Base-by-base conservation (phyloP, 2,113 vertebrate genomes). In the Lasiurus borealis region DNA sequence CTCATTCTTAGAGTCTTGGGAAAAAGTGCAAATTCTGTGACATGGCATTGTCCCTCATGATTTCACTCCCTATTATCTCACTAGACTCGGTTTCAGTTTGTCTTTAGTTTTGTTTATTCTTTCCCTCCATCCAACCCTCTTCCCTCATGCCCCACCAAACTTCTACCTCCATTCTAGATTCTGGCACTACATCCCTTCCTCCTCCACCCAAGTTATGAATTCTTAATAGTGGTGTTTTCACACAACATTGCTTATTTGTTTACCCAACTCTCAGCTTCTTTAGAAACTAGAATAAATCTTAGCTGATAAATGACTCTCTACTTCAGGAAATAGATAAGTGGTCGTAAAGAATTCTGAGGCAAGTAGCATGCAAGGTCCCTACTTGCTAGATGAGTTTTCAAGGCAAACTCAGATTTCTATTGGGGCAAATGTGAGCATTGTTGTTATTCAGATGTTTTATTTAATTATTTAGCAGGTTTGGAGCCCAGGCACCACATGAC, bases 281-380 rank as follows among this genome's bases (percentile, higher is more conserved):
- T 29, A 77, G 25, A n/a, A 19, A 18, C 40, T 50, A 95, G 44
- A 88, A 29, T 54, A 96, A 85, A 86, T 90, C 18, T 72, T 68
- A 57, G 76, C 84, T 82, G 40, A 87, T 73, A 92, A 73, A 72
- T 73, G 25, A 76, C 72, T 86, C 16, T 72, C 48, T 23, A 71
- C 21, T 84, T 93, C 64, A 21, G 73, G 44, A 52, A 91, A 91
- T 54, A 94, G 57, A 88, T 62, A 68, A 80, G 69, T 48, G 3
- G 80, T 83, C 18, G 73, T 57, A n/a, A 91, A 84, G 72, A 93
- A 86, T 83, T 85, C 48, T 86, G 59, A 95, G n/a, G 46, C 64
- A 88, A 83, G 29, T 4, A 82, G 19, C n/a, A 64, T 71, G 40
- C 15, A 82, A 85, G 75, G 29, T 40, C 72, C 29, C 64, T 84